These are phyloP conservation scores for Bombus waltoni DNA, from an alignment of 1,140 invertebrate genomes.

Conservation along the genomic window DNA sequence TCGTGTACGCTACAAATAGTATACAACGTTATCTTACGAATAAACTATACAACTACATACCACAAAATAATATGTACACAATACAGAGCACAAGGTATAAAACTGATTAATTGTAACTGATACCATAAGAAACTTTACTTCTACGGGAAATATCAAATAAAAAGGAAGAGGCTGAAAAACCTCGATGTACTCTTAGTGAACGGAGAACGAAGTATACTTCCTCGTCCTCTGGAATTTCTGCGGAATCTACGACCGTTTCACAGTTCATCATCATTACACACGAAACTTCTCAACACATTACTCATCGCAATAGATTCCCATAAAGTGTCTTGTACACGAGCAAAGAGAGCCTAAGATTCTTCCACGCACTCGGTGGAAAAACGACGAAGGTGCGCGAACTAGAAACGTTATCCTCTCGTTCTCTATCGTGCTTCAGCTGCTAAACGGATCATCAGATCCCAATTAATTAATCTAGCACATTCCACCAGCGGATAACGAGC, in stretches of 20 bases:
- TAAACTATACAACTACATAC: no score
- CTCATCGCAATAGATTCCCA: not conserved
- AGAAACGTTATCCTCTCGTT: not conserved
- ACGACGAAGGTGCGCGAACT: not conserved
- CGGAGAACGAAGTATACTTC: no score
- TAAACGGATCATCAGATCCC: constrained; percentile 19
- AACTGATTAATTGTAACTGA: no score
- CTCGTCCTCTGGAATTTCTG: not conserved
- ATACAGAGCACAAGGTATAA: no score
- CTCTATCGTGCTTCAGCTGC: not conserved
- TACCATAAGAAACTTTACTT: no score
- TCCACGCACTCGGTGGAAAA: not conserved
- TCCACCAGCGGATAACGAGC: constrained; percentile 11
- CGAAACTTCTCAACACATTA: not conserved
- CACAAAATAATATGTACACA: no score
- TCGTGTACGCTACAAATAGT: no score
- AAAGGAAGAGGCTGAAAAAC: no score
- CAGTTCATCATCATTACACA: no score
- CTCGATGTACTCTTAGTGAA: no score
- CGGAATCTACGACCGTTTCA: not conserved
- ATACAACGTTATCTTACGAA: no score
- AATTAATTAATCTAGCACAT: constrained; percentile 41
- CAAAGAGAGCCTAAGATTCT: not conserved
- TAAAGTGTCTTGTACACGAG: not conserved
- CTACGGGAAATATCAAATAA: no score